Percentiles rank a stretch among this genome's conserved stretches.
phyloP scores from a whole-genome alignment of 1,140 invertebrate genomes.

The Bactericera cockerelli region DNA sequence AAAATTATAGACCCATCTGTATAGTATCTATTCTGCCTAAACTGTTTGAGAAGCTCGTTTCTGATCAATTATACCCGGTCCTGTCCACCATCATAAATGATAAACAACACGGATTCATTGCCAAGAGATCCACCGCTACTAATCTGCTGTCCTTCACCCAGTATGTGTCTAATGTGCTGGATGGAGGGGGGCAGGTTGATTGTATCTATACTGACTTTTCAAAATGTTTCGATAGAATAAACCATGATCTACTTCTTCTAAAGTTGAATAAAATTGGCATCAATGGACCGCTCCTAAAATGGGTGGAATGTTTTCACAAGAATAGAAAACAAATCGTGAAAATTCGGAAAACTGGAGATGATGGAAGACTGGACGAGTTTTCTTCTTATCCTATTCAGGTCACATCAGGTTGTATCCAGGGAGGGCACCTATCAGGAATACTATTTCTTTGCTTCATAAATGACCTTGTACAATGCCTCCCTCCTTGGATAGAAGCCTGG shows the following conservation, averaged over 20 bases:
- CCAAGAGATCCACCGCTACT: constrained; percentile 14
- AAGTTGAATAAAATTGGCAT: constrained; percentile 15
- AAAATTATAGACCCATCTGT: constrained; percentile 7
- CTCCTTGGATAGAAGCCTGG: background rate
- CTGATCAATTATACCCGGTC: background rate
- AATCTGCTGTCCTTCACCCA: constrained; percentile 14
- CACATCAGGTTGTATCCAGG: background rate
- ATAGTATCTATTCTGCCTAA: constrained; percentile 11
- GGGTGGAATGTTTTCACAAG: constrained; percentile 22
- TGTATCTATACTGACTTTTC: constrained; percentile 13
- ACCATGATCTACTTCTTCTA: constrained; percentile 13
- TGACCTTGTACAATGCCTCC: background rate
- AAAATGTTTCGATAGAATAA: constrained; percentile 17
- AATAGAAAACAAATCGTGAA: constrained; percentile 21
- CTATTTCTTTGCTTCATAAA: background rate
- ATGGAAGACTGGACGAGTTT: background rate
- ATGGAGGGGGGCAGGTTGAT: constrained; percentile 11
- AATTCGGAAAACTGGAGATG: background rate
- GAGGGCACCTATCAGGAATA: background rate
- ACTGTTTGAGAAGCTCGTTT: constrained; percentile 5
- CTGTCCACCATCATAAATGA: constrained; percentile 10
- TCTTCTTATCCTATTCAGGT: background rate
- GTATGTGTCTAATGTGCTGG: constrained; percentile 12
- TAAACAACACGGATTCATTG: constrained; percentile 17
- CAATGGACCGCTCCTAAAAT: constrained; percentile 17